Evolutionary conservation across 1,140 invertebrate genomes (phyloP), one percentile per base, ranked within the genome.

Genomic region (Bombus fervidus): DNA sequence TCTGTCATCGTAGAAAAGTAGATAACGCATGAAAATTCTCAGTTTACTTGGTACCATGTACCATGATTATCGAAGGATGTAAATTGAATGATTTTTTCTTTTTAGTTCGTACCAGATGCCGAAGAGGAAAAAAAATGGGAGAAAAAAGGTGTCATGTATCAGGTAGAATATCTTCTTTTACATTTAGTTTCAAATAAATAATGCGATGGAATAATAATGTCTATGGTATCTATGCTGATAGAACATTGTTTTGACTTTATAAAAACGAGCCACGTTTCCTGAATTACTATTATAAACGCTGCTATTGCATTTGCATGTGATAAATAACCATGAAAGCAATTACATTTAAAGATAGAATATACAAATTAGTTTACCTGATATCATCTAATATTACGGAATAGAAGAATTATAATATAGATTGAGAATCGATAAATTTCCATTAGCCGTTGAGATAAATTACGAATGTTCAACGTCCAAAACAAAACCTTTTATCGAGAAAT

Each of bases 71-170:
- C 8, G 18, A n/a, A 0, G 9, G 22, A 71, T 18, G 12, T 2
- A 25, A 22, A 31, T 9, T 73, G 31, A 43, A 85, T 57, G 28
- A 53, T 62, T 9, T 39, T 88, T n/a, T n/a, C 39, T 12, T 75
- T 47, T 0, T 22, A 91, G 91, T 74, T 78, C 28, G 87, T 92
- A 37, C 39, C 85, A 37, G 78, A 88, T 18, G 39, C 34, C 1
- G 86, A 84, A 5, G 89, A 93, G 37, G 64, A 71, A 43, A 89
- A 86, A 64, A 89, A 64, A 41, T 87, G 92, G 43, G 81, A 92
- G 37, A 89, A 83, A 28, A 89, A 87, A 69, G 93, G 92, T 41
- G 75, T 89, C 68, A 88, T 90, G 62, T 93, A 90, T 88, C 93
- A 93, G 86, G 92, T 94, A 91, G 25, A 41, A 47, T 4, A 3